Conservation (phyloP, 2,113 vertebrate species). For the Callipepla californica region DNA sequence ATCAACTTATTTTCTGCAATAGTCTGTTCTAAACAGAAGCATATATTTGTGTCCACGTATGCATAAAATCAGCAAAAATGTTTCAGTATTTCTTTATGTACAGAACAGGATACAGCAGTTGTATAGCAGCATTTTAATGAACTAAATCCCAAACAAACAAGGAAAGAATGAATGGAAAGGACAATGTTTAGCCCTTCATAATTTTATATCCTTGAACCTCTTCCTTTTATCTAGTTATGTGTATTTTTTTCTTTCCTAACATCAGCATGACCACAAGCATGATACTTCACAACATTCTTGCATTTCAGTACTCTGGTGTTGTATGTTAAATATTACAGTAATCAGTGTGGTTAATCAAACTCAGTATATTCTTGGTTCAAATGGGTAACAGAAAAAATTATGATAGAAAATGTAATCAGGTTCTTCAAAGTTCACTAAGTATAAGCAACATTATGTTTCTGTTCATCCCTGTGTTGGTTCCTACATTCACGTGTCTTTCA, state of each 20-base stretch:
- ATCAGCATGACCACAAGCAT: neutral
- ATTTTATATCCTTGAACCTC: neutral
- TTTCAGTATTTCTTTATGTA: neutral
- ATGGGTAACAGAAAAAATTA: neutral
- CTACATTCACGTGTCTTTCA: neutral
- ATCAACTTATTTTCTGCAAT: neutral
- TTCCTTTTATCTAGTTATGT: neutral
- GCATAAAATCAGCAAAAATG: neutral
- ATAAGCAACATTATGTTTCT: neutral
- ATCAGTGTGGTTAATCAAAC: neutral
- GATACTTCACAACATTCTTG: neutral
- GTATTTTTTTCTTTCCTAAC: neutral
- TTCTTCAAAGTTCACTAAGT: neutral
- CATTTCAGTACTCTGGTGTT: neutral
- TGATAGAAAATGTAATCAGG: neutral
- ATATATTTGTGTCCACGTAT: neutral
- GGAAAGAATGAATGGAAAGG: neutral
- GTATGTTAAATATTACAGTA: neutral
- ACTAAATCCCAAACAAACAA: neutral
- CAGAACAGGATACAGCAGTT: neutral
- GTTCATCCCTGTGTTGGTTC: neutral
- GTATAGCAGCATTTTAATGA: neutral
- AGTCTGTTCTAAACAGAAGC: neutral
- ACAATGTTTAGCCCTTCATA: neutral
- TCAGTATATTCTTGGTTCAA: neutral